phyloP scores from a whole-genome alignment of 2,888 invertebrate species.

The Zhengitettix transpicula region DNA sequence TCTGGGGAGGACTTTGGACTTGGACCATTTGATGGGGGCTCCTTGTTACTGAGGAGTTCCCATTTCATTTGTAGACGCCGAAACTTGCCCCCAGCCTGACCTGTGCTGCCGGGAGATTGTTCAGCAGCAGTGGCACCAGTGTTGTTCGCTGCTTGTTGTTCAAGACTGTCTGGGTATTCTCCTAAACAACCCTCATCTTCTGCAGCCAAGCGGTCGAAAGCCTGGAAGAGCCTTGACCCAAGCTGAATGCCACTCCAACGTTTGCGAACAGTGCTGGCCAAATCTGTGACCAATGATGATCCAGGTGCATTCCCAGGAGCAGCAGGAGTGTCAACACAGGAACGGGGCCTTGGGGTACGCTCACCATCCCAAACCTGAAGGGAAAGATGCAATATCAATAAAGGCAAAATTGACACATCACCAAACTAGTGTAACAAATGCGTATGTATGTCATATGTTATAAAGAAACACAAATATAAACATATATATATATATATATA shows the following conservation, averaged over 20 bases:
- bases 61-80: slow-evolving; percentile 60
- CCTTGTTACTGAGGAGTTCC: slow-evolving; percentile 53
- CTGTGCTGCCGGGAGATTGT: slow-evolving; percentile 13
- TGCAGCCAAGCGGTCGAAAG: slow-evolving; percentile 48
- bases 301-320: slow-evolving; percentile 21
- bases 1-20: background rate
- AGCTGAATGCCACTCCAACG: slow-evolving; percentile 58
- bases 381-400: too few relatives aligned
- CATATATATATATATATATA: too few relatives aligned
- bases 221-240: slow-evolving; percentile 53
- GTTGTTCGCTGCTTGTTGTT: slow-evolving; percentile 23
- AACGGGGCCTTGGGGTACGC: slow-evolving; percentile 31
- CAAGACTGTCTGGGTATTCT: slow-evolving; percentile 59
- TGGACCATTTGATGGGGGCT: slow-evolving; percentile 17
- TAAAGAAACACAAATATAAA: too few relatives aligned
- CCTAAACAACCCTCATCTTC: slow-evolving; percentile 41
- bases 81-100: slow-evolving; percentile 41
- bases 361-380: too few relatives aligned
- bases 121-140: slow-evolving; percentile 5
- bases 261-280: slow-evolving; percentile 34
- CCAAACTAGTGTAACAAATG: too few relatives aligned
- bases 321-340: slow-evolving; percentile 42
- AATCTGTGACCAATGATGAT: slow-evolving; percentile 19
- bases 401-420: too few relatives aligned
- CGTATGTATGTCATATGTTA: too few relatives aligned